Evolutionary conservation across 2,113 vertebrate genomes (phyloP).

Genomic region (Sphyrna mokarran): DNA sequence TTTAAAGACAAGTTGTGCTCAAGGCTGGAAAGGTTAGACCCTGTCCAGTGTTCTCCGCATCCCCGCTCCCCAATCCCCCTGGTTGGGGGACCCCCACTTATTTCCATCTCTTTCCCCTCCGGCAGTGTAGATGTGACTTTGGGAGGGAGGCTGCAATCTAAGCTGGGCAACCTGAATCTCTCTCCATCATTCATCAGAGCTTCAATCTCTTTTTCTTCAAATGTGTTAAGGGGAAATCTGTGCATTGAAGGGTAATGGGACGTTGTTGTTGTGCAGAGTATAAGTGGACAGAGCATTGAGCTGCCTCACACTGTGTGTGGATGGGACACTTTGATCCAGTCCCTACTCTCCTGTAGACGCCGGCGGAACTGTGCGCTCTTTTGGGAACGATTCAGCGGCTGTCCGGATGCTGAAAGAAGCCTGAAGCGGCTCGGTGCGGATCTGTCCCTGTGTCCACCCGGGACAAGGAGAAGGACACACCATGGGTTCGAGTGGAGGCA

Average conservation of each 20-base stretch:
- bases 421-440: background rate
- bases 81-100: too few relatives aligned
- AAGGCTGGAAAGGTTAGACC: background rate
- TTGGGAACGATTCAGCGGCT: background rate
- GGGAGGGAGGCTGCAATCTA: background rate
- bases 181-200: background rate
- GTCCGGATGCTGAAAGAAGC: background rate
- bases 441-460: too few relatives aligned
- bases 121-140: background rate
- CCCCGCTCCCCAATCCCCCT: too few relatives aligned
- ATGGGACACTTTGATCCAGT: too few relatives aligned
- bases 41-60: background rate
- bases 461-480: too few relatives aligned
- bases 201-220: background rate
- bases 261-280: background rate
- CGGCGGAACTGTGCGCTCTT: background rate
- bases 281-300: background rate
- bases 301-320: background rate
- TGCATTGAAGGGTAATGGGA: background rate
- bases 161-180: background rate
- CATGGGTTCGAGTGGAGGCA: background rate
- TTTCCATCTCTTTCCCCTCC: background rate
- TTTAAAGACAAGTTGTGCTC: background rate
- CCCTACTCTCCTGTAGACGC: too few relatives aligned
- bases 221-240: background rate